Percentiles rank a stretch among this genome's conserved stretches.
Evolutionary conservation across 2,113 vertebrate genomes (phyloP).

Genomic region (Oncorhynchus keta): DNA sequence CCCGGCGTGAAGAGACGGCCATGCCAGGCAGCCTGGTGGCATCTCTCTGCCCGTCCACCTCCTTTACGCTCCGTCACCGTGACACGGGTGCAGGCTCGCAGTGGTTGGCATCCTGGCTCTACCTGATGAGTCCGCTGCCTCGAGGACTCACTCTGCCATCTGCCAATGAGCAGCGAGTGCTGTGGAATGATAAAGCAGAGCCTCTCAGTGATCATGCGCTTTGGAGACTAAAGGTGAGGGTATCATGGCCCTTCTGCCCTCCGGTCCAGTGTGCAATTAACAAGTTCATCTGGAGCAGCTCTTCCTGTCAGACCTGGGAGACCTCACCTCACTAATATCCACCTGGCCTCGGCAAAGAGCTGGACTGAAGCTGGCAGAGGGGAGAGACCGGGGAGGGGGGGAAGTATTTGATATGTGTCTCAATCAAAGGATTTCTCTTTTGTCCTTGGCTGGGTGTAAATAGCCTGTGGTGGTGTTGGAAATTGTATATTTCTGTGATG

Average conservation of each 20-base stretch:
- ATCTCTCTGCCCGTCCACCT: slow-evolving; percentile 31
- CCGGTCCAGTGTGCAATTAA: slow-evolving; percentile 20
- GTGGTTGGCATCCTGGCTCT: slow-evolving; percentile 37
- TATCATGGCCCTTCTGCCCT: slow-evolving; percentile 14
- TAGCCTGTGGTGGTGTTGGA: background rate
- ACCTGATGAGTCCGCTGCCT: slow-evolving; percentile 38
- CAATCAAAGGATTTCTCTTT: background rate
- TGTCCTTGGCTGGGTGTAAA: background rate
- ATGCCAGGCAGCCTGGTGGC: slow-evolving; percentile 44
- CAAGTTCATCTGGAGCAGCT: slow-evolving; percentile 21
- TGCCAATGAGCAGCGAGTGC: slow-evolving; percentile 70
- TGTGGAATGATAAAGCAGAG: slow-evolving; percentile 70
- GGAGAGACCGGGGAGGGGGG: no score
- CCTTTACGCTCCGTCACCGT: slow-evolving; percentile 6
- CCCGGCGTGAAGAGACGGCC: slow-evolving; percentile 36
- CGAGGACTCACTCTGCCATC: slow-evolving; percentile 60
- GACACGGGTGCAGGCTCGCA: slow-evolving; percentile 26
- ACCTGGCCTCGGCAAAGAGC: background rate
- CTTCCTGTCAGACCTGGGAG: background rate
- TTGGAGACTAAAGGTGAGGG: slow-evolving; percentile 32
- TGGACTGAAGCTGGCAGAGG: background rate
- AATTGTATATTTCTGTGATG: background rate
- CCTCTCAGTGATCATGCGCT: background rate
- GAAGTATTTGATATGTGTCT: background rate
- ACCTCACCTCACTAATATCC: background rate